Base-by-base conservation (phyloP, 2,888 invertebrate species). In the Noctua pronuba region DNA sequence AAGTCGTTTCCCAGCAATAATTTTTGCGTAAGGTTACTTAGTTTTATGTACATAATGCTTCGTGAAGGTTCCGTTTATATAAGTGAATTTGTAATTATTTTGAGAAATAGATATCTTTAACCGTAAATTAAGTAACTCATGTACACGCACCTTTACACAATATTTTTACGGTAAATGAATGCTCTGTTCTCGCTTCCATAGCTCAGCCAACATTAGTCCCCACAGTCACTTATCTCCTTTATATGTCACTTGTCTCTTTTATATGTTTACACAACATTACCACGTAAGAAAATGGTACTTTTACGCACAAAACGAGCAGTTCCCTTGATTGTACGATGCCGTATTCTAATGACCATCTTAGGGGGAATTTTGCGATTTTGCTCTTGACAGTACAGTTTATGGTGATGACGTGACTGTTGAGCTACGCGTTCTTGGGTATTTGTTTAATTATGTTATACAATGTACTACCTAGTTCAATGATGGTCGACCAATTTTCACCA, bases 241-340 rank as follows among this genome's bases (percentile, higher is more conserved):
- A 91, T 89, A 80, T 81, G 83, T 79, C 85, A 89, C 84, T 77
- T 88, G 88, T 90, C 86, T 88, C 82, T 81, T 91, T 92, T 91
- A 91, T 89, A 89, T 83, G 89, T 90, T 90, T 91, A 90, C 91
- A 91, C 83, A 89, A 91, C 91, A 91, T 92, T 91, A 91, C 86
- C 86, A 88, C 83, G 85, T 91, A 88, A 88, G 89, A 87, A 91
- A 91, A 91, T 87, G 87, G 87, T 82, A 89, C 88, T 89, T 89
- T 90, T 89, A 87, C 82, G 88, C 84, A 84, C 78, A 88, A 89
- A 90, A 90, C 84, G 88, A 86, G 86, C 90, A 88, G 88, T 92
- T 92, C 85, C 83, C 84, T 87, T 91, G 92, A 92, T 92, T 89
- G 85, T 86, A 86, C 85, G 84, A 88, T 79, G 80, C 66, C 78